A percentile compares a stretch with the other conserved stretches of the same genome.
phyloP scores from a whole-genome alignment of 2,888 invertebrate genomes.

The Erannis defoliaria region DNA sequence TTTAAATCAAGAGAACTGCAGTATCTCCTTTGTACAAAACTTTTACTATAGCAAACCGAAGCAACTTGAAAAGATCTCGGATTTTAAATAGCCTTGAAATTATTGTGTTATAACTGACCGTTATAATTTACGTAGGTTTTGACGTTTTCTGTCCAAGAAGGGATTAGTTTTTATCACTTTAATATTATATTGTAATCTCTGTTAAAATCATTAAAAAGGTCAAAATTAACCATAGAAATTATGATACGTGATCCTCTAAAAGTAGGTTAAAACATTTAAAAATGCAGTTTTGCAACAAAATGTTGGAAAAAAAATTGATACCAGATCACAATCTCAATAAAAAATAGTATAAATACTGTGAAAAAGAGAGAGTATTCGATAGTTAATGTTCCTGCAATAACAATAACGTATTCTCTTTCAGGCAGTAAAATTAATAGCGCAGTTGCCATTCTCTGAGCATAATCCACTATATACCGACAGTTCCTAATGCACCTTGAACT shows the following conservation, averaged over 20 bases:
- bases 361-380: slow-evolving; percentile 24
- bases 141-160: no score
- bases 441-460: slow-evolving; percentile 27
- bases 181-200: no score
- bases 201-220: no score
- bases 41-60: no score
- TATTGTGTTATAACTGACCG: no score
- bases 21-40: no score
- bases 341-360: slow-evolving; percentile 11
- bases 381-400: slow-evolving; percentile 17
- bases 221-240: background rate
- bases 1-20: no score
- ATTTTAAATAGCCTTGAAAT: no score
- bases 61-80: no score
- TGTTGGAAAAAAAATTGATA: background rate
- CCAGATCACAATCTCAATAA: slow-evolving; percentile 3
- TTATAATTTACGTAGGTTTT: no score
- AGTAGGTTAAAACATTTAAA: background rate
- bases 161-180: no score
- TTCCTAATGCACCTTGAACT: slow-evolving; percentile 44
- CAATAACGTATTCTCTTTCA: slow-evolving; percentile 17
- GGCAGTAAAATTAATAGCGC: slow-evolving; percentile 28
- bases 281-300: background rate
- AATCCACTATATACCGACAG: slow-evolving; percentile 22
- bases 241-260: background rate